Evolutionary conservation across 2,888 invertebrate genomes (phyloP).

Genomic region (Hybos culiciformis): DNA sequence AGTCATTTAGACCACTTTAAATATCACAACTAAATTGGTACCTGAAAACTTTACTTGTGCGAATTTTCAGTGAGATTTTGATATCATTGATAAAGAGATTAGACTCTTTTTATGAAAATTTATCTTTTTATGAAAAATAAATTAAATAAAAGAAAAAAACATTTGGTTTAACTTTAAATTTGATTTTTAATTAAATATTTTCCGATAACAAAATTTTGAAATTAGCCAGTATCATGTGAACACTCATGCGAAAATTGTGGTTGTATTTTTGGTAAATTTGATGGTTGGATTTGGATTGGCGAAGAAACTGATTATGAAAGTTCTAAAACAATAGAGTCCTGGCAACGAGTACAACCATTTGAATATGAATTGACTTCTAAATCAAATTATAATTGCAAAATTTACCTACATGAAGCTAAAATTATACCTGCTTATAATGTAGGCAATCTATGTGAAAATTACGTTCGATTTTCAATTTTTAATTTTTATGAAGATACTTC

Average conservation of each 20-base stretch:
- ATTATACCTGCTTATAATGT: constrained; percentile 42
- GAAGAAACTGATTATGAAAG: constrained; percentile 23
- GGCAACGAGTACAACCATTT: constrained; percentile 22
- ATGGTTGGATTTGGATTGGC: constrained; percentile 28
- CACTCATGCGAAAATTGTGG: constrained; percentile 34
- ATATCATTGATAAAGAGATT: too few species aligned
- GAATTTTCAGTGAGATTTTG: too few species aligned
- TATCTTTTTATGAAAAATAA: too few species aligned
- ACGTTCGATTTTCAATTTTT: constrained; percentile 21
- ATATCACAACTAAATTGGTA: too few species aligned
- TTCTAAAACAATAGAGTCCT: constrained; percentile 15
- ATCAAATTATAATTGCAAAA: constrained; percentile 40
- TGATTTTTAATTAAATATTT: too few species aligned
- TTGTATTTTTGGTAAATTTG: constrained; percentile 24
- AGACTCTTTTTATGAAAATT: too few species aligned
- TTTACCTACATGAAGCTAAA: constrained; percentile 55
- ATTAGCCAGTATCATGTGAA: constrained; percentile 32
- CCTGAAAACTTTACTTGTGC: too few species aligned
- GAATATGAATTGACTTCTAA: constrained; percentile 18
- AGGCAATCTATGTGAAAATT: constrained; percentile 40
- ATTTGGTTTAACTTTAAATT: too few species aligned
- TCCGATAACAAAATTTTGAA: too few species aligned
- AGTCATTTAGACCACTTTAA: too few species aligned
- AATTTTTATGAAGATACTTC: constrained; percentile 22
- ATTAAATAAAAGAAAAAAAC: too few species aligned